phyloP scores from a whole-genome alignment of 2,888 invertebrate species.

The Brenthis daphne region DNA sequence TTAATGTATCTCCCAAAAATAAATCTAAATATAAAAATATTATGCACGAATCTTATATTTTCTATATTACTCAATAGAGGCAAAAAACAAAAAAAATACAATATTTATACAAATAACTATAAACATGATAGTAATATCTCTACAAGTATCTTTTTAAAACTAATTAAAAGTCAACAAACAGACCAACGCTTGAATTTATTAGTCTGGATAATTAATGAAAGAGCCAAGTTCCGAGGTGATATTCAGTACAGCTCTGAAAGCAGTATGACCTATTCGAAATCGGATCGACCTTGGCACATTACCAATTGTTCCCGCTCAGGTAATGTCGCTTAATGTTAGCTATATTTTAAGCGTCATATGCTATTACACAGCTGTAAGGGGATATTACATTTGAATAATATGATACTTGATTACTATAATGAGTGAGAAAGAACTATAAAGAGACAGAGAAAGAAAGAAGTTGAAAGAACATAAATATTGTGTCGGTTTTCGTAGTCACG shows the following conservation, averaged over 20 bases:
- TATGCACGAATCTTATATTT: no score
- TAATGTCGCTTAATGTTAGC: slow-evolving; percentile 19
- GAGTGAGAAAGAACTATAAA: no score
- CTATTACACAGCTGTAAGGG: neutral
- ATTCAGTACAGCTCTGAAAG: slow-evolving; percentile 30
- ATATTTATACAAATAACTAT: neutral
- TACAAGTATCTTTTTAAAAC: neutral
- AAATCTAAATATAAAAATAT: no score
- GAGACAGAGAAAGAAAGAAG: no score
- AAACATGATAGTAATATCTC: neutral
- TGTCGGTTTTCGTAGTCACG: no score
- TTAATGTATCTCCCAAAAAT: no score
- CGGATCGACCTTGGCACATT: slow-evolving; percentile 41
- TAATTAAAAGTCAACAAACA: slow-evolving; percentile 16
- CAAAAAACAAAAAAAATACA: no score
- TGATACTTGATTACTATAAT: no score
- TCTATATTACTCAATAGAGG: no score
- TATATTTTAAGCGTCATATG: slow-evolving; percentile 12
- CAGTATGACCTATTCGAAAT: slow-evolving; percentile 37
- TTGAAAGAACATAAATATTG: no score
- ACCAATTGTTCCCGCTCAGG: slow-evolving; percentile 37
- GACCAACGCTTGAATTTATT: slow-evolving; percentile 14
- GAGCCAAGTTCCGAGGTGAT: slow-evolving; percentile 30
- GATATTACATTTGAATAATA: no score
- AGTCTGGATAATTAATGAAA: slow-evolving; percentile 25